Conservation (phyloP, 2,797 vertebrate species). For the Lithobates pipiens region DNA sequence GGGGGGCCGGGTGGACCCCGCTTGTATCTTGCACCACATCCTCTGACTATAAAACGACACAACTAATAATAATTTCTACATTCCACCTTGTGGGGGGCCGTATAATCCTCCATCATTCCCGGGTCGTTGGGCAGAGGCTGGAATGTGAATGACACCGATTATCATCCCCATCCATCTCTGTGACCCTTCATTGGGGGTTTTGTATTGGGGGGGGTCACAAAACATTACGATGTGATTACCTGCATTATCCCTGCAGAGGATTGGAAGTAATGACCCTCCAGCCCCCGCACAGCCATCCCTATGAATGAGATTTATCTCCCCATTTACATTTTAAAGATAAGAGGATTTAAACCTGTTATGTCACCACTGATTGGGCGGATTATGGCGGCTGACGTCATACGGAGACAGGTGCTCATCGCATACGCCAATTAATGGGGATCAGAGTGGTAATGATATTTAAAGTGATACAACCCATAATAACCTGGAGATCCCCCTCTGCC, state of each 20-base stretch:
- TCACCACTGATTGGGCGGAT: too few relatives aligned
- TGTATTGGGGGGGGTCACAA: background rate
- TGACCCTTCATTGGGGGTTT: background rate
- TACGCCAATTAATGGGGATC: too few relatives aligned
- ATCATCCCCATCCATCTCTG: background rate
- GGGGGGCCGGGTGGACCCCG: too few relatives aligned
- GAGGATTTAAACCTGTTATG: background rate
- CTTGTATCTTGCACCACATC: too few relatives aligned
- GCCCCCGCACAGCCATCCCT: too few relatives aligned
- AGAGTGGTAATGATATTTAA: too few relatives aligned
- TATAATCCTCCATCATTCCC: background rate
- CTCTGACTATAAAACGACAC: background rate
- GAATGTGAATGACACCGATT: background rate
- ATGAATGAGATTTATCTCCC: background rate
- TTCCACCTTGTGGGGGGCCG: background rate
- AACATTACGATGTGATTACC: background rate
- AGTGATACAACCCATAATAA: too few relatives aligned
- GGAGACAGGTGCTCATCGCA: too few relatives aligned
- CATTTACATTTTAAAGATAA: background rate
- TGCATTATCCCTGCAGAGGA: too few relatives aligned
- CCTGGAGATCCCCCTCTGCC: too few relatives aligned
- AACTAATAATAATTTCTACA: background rate
- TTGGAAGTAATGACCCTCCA: background rate
- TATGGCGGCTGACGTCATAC: too few relatives aligned
- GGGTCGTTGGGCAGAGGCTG: background rate